A percentile compares a stretch with the other conserved stretches of the same genome.
These are phyloP conservation scores for Microctenopoma stevenorrisi DNA, from an alignment of 2,797 vertebrate species.

Conservation along the genomic window DNA sequence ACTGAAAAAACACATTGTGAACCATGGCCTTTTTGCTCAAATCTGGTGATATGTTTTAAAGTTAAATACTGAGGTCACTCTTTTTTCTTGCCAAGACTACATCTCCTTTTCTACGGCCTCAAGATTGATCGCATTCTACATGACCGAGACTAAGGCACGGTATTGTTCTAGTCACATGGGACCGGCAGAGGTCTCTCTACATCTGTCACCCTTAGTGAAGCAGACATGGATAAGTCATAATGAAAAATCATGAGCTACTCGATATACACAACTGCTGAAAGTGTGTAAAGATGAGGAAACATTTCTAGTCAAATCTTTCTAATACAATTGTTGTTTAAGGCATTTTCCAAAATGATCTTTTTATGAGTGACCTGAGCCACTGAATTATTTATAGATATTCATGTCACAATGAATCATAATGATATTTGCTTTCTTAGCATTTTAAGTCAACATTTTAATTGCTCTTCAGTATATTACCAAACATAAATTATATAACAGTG, in stretches of 20 bases:
- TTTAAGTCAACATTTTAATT: no score
- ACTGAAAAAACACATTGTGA: not conserved
- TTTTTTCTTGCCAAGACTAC: conserved; percentile 12
- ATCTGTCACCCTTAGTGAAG: conserved; percentile 55
- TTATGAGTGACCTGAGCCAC: no score
- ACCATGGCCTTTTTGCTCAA: conserved; percentile 12
- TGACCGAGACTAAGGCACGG: conserved; percentile 3
- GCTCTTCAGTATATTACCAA: no score
- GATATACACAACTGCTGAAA: conserved; percentile 30
- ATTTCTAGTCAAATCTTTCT: conserved; percentile 45
- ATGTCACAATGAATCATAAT: no score
- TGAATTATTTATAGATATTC: no score
- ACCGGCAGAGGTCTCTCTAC: conserved; percentile 42
- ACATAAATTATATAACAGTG: no score
- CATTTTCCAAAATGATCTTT: no score
- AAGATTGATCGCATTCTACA: conserved; percentile 1
- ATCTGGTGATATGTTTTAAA: conserved; percentile 37
- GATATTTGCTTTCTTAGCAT: no score
- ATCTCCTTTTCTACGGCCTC: conserved; percentile 25
- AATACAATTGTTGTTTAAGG: no score
- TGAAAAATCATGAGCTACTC: conserved; percentile 47
- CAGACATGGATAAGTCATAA: conserved; percentile 48
- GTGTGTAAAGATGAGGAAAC: conserved; percentile 40
- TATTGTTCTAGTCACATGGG: conserved; percentile 41
- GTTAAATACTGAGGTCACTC: conserved; percentile 44